These are phyloP conservation scores for Smithornis capensis DNA, from an alignment of 2,113 vertebrate genomes.

Conservation along the genomic window DNA sequence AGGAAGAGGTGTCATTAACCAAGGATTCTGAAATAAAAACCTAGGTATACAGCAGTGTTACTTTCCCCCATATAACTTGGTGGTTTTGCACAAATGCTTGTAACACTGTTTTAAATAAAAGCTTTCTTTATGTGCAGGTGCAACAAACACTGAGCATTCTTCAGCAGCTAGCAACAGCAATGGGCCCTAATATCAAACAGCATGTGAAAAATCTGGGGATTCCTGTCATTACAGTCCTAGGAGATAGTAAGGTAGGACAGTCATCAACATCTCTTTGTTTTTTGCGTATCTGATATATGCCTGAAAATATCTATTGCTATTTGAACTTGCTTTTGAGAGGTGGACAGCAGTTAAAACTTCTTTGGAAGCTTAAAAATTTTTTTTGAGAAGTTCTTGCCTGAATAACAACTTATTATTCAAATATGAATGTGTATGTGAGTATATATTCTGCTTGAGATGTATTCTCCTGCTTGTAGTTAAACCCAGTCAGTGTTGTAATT, in stretches of 20 bases:
- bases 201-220: slow-evolving; percentile 91
- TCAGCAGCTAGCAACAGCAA: slow-evolving; percentile 89
- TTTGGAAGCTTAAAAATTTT: neutral
- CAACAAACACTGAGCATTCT: slow-evolving; percentile 91
- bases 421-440: neutral
- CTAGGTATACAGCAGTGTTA: neutral
- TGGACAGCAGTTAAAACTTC: neutral
- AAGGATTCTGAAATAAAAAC: neutral
- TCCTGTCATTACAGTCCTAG: slow-evolving; percentile 89
- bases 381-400: neutral
- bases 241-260: slow-evolving; percentile 91
- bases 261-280: neutral
- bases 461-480: neutral
- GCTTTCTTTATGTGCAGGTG: slow-evolving; percentile 76
- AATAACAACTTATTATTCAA: neutral
- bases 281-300: neutral
- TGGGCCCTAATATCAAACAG: slow-evolving; percentile 92
- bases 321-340: neutral
- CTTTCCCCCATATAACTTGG: neutral
- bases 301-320: neutral
- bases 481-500: neutral
- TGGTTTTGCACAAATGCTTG: neutral
- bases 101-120: neutral
- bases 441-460: neutral
- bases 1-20: neutral